Evolutionary conservation across 2,113 vertebrate genomes (phyloP), one percentile per base, ranked within the genome.

Genomic region (Lepidiolamprologus cunningtoni): DNA sequence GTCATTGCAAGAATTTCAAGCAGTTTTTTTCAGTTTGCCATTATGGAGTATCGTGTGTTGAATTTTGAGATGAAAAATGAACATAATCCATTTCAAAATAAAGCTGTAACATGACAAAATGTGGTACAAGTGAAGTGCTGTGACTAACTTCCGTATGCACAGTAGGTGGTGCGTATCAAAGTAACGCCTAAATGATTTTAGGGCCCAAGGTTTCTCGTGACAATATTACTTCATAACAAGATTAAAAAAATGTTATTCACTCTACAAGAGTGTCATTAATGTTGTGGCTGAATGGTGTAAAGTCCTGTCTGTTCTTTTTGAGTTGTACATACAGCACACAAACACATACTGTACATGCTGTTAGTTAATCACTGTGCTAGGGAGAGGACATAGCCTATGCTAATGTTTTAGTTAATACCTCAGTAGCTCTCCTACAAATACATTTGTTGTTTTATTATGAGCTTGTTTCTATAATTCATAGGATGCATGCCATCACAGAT

Each of bases 361-460:
- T 90, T 86, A 89, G 92, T 92, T 94, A 89, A 93, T 93, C 91
- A 91, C 89, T 21, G 17, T 86, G 83, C 90, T 91, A 61, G 90
- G 89, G 86, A 86, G 86, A 82, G 35, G 81, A 93, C 84, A 63
- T 82, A 87, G 85, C 26, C 83, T 86, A 95, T 95, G 87, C 94
- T 93, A 95, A 91, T 95, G 91, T 92, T 86, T 88, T 82, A 45
- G 88, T 76, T 92, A 94, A 91, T 95, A 94, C 92, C 89, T 92
- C 81, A 52, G 83, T 76, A 86, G 90, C 87, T 91, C 89, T 94
- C 92, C 85, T 86, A 94, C 80, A 95, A 96, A 91, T 91, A 94
- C 95, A 93, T 94, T 93, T 93, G 94, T 95, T 68, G 85, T 91
- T 89, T 90, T 91, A 93, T 94, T 94, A 93, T 91, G 87, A 84